Evolutionary conservation across 1,140 invertebrate species (phyloP).

Genomic region (Pristionchus pacificus): DNA sequence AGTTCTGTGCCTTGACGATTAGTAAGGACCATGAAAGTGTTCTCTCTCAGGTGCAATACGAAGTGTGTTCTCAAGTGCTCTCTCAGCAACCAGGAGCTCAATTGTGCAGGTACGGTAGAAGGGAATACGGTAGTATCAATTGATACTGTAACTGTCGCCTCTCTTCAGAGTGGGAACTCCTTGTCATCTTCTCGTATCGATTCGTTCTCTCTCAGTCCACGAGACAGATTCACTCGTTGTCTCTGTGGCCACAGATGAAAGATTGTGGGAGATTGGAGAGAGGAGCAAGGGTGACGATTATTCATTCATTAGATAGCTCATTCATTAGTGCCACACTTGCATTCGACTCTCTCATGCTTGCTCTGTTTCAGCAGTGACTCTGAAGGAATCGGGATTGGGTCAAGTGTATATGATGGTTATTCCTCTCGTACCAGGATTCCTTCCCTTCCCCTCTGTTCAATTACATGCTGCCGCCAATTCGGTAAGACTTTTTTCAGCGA

Average conservation of each 20-base stretch:
- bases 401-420: constrained; percentile 45
- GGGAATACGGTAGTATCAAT: too few relatives aligned
- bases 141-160: not conserved
- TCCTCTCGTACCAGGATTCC: constrained; percentile 47
- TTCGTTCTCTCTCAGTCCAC: constrained; percentile 39
- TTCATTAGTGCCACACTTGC: too few relatives aligned
- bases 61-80: constrained; percentile 50
- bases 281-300: constrained; percentile 38
- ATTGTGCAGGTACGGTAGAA: constrained; percentile 36
- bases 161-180: constrained; percentile 31
- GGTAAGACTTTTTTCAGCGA: constrained; percentile 3
- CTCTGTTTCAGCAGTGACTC: constrained; percentile 38
- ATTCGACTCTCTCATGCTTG: too few relatives aligned
- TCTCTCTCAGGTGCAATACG: constrained; percentile 46
- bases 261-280: constrained; percentile 37
- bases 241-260: constrained; percentile 37
- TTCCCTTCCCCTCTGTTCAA: constrained; percentile 46
- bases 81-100: constrained; percentile 50
- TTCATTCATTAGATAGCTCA: constrained; percentile 17
- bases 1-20: too few relatives aligned
- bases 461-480: constrained; percentile 5
- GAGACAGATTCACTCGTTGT: constrained; percentile 46
- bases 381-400: constrained; percentile 53
- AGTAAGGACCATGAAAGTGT: too few relatives aligned
- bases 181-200: constrained; percentile 52